Evolutionary conservation across 2,888 invertebrate genomes (phyloP).

Genomic region (Drosophila bunnanda): DNA sequence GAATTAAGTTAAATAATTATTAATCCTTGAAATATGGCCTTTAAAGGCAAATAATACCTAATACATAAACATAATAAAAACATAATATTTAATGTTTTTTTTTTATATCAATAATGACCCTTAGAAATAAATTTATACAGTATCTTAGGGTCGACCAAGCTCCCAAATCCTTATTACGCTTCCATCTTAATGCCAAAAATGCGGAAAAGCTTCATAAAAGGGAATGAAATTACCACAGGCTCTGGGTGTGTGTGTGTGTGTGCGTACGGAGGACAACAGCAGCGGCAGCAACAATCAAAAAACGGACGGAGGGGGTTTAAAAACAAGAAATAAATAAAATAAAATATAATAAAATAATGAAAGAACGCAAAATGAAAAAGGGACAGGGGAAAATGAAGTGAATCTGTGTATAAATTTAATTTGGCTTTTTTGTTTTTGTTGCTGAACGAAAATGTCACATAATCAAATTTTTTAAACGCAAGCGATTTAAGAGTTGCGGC

Average conservation of each 20-base stretch:
- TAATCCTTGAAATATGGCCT: too few species aligned
- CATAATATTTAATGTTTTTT: too few species aligned
- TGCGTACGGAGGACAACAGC: constrained; percentile 37
- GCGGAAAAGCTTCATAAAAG: constrained; percentile 74
- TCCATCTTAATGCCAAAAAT: constrained; percentile 61
- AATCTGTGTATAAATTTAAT: constrained; percentile 78
- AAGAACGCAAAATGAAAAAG: neutral
- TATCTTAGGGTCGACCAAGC: neutral
- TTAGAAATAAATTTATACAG: neutral
- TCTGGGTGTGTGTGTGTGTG: constrained; percentile 1
- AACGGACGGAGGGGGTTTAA: constrained; percentile 26
- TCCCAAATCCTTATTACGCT: constrained; percentile 21
- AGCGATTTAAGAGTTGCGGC: constrained; percentile 67
- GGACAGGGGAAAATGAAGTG: constrained; percentile 48
- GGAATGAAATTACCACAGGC: constrained; percentile 54
- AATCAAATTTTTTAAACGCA: constrained; percentile 80
- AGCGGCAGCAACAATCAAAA: constrained; percentile 17
- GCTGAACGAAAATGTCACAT: constrained; percentile 71
- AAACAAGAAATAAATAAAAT: constrained; percentile 12
- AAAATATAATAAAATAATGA: constrained; percentile 3
- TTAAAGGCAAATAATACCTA: too few species aligned
- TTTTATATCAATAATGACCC: neutral
- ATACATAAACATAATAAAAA: too few species aligned
- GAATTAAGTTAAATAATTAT: neutral
- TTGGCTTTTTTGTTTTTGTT: constrained; percentile 37